Evolutionary conservation across 2,888 invertebrate genomes (phyloP).

Genomic region (Drosophila mulleri): DNA sequence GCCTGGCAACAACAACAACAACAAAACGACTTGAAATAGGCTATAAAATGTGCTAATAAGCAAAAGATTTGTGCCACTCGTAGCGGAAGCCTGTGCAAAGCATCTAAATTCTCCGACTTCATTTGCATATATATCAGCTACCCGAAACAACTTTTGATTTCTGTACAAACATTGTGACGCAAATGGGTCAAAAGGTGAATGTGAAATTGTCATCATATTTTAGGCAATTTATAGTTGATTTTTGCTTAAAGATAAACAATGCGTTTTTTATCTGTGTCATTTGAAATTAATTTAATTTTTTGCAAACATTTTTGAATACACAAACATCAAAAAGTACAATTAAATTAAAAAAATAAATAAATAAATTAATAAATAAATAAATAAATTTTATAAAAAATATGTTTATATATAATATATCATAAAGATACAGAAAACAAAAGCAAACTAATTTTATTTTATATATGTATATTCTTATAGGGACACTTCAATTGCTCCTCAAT

Average conservation of each 20-base stretch:
- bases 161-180: background rate
- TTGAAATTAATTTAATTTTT: too few relatives aligned
- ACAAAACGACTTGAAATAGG: slow-evolving; percentile 48
- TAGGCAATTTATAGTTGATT: background rate
- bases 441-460: too few relatives aligned
- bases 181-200: background rate
- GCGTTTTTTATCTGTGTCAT: too few relatives aligned
- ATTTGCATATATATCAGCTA: slow-evolving; percentile 36
- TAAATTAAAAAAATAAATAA: too few relatives aligned
- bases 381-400: too few relatives aligned
- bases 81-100: background rate
- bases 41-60: slow-evolving; percentile 78
- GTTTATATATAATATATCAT: too few relatives aligned
- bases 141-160: slow-evolving; percentile 4
- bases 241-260: background rate
- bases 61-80: slow-evolving; percentile 63
- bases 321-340: too few relatives aligned
- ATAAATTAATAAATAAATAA: too few relatives aligned
- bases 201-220: background rate
- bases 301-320: too few relatives aligned
- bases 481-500: too few relatives aligned
- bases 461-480: too few relatives aligned
- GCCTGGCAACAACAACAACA: slow-evolving; percentile 2
- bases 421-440: too few relatives aligned
- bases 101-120: slow-evolving; percentile 4